phyloP scores from a whole-genome alignment of 2,113 vertebrate genomes.

The Chloebia gouldiae region DNA sequence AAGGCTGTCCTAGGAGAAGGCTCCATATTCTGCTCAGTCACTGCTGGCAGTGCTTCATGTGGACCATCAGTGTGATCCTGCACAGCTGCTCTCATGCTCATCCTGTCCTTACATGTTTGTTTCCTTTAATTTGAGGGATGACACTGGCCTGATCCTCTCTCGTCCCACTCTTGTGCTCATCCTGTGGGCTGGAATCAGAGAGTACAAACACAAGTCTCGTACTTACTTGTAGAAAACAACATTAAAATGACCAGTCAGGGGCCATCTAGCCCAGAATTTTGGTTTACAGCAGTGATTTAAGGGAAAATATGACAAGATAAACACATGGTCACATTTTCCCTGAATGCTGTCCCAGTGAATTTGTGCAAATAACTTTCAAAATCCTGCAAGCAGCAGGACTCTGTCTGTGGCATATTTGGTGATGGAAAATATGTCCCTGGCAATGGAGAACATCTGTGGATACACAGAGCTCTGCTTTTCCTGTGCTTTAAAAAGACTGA shows the following conservation, averaged over 20 bases:
- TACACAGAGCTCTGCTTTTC: background rate
- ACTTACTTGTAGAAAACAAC: background rate
- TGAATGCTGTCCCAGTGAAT: conserved; percentile 20
- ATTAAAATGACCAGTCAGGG: background rate
- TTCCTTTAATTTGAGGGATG: background rate
- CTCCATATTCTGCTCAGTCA: background rate
- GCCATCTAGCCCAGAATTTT: background rate
- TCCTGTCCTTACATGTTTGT: background rate
- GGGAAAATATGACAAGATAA: conserved; percentile 53
- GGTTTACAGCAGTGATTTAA: background rate
- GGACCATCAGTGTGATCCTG: background rate
- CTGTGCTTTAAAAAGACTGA: background rate
- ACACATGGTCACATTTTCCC: conserved; percentile 44
- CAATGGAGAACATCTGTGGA: background rate
- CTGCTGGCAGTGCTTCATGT: background rate
- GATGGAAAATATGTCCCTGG: conserved; percentile 27
- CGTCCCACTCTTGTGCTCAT: background rate
- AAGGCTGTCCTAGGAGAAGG: background rate
- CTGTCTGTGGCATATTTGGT: background rate
- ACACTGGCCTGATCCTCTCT: background rate
- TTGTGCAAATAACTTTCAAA: conserved; percentile 24
- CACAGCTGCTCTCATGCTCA: background rate
- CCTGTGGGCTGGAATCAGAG: background rate
- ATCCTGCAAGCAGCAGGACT: background rate
- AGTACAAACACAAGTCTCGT: background rate